A percentile compares a stretch with the other conserved stretches of the same genome.
Conservation (phyloP, 2,113 vertebrate genomes). For the Shinisaurus crocodilurus region DNA sequence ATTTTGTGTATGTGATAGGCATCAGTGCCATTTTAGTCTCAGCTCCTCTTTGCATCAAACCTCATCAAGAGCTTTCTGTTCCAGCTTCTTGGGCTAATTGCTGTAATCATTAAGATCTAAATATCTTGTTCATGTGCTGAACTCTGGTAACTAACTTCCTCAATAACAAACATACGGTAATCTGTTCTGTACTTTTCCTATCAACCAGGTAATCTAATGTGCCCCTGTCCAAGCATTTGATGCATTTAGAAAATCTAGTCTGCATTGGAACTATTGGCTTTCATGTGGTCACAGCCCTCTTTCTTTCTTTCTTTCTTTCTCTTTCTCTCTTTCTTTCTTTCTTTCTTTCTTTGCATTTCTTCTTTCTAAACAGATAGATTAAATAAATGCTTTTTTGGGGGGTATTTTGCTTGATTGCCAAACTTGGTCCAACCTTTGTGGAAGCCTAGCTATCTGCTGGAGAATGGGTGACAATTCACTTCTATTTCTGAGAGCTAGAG, state of each 20-base stretch:
- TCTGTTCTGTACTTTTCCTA: not conserved
- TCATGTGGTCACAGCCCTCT: not conserved
- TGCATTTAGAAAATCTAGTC: not conserved
- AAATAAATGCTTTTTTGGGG: no score
- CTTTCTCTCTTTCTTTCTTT: no score
- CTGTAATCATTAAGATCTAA: not conserved
- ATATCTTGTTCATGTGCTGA: not conserved
- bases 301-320: not conserved
- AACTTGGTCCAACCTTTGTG: not conserved
- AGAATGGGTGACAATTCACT: not conserved
- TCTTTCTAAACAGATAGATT: no score
- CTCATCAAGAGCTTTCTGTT: no score
- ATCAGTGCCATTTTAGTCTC: not conserved
- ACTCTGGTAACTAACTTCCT: not conserved
- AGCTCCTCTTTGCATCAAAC: no score
- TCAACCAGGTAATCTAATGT: not conserved
- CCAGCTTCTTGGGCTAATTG: not conserved
- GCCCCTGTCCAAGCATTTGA: not conserved
- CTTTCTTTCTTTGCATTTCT: no score
- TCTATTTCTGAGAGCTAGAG: not conserved
- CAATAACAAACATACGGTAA: not conserved
- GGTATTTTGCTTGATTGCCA: not conserved
- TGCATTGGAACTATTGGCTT: not conserved
- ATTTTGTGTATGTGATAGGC: not conserved
- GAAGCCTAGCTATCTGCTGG: not conserved